Evolutionary conservation across 2,888 invertebrate genomes (phyloP).

Genomic region (Odontothrips loti): DNA sequence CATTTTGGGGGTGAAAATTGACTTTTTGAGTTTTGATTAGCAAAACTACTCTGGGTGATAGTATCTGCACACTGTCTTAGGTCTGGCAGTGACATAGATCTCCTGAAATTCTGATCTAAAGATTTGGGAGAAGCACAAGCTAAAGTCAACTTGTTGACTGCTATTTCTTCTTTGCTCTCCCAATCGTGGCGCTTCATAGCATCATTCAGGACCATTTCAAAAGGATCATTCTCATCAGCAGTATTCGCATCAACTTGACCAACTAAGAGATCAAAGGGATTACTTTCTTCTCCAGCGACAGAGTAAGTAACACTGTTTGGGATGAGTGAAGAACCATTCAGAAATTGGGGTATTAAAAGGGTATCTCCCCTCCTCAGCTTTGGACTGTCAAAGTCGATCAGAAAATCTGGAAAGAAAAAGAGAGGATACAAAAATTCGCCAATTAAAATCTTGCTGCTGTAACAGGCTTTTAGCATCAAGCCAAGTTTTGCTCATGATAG

Average conservation of each 20-base stretch:
- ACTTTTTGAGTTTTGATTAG: background rate
- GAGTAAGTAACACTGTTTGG: background rate
- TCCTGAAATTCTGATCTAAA: background rate
- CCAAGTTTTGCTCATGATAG: too few relatives aligned
- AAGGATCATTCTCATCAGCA: background rate
- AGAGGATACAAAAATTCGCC: too few relatives aligned
- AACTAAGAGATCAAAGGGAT: background rate
- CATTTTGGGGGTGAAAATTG: background rate
- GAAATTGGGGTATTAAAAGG: background rate
- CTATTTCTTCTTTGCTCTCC: background rate
- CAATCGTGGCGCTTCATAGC: background rate
- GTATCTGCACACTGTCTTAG: background rate
- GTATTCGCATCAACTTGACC: background rate
- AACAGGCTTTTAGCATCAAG: too few relatives aligned
- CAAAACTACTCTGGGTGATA: background rate
- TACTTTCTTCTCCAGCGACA: background rate
- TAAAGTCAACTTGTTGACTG: background rate
- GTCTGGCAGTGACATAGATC: background rate
- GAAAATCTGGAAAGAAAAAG: background rate
- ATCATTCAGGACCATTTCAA: slow-evolving; percentile 1
- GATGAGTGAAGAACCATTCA: background rate
- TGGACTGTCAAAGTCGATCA: background rate
- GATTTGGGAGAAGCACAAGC: background rate
- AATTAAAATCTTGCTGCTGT: too few relatives aligned
- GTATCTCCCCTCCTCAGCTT: background rate